phyloP scores from a whole-genome alignment of 2,888 invertebrate genomes.

The Sminthurinus aureus region DNA sequence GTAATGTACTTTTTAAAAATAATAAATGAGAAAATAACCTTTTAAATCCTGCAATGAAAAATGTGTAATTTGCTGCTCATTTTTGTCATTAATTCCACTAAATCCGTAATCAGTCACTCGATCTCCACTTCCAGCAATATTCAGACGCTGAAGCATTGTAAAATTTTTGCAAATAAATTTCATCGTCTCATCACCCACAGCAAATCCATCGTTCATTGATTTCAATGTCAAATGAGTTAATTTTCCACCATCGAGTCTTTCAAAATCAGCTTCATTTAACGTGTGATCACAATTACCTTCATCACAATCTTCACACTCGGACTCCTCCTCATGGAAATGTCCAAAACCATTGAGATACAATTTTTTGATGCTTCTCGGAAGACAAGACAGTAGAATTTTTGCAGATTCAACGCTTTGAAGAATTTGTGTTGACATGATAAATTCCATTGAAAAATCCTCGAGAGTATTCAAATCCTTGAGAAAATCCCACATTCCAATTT shows the following conservation, averaged over 20 bases:
- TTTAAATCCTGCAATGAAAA: too few species aligned
- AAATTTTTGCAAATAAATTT: neutral
- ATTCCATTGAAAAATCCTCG: neutral
- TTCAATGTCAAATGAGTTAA: neutral
- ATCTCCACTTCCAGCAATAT: too few species aligned
- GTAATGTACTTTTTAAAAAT: too few species aligned
- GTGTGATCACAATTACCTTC: neutral
- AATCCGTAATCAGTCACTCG: too few species aligned
- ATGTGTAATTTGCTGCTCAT: too few species aligned
- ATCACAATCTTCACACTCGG: too few species aligned
- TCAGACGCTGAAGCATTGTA: too few species aligned
- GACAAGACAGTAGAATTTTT: neutral
- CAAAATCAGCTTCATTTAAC: neutral
- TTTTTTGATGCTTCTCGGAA: neutral
- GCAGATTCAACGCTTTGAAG: neutral
- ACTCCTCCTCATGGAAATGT: too few species aligned
- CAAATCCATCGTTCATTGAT: neutral
- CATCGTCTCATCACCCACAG: neutral
- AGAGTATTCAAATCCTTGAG: neutral
- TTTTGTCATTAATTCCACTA: too few species aligned
- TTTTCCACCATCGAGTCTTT: neutral
- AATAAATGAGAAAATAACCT: too few species aligned
- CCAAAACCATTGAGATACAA: neutral
- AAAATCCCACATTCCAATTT: slow-evolving; percentile 10
- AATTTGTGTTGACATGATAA: neutral